phyloP scores from a whole-genome alignment of 2,113 vertebrate genomes.

The Colinus virginianus region DNA sequence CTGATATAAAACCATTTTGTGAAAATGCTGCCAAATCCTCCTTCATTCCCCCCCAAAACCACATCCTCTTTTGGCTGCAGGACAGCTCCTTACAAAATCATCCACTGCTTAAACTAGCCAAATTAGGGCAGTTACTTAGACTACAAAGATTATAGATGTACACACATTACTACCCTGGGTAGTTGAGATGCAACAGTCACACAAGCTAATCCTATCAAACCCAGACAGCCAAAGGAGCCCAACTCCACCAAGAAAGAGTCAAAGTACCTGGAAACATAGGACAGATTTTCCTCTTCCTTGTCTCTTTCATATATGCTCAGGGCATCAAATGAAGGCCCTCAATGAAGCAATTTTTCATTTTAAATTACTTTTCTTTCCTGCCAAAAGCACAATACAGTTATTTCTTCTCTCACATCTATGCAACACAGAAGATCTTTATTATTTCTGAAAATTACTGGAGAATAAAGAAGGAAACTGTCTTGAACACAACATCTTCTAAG shows the following conservation, averaged over 20 bases:
- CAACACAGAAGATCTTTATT: neutral
- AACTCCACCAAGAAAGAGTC: constrained; percentile 41
- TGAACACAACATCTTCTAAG: constrained; percentile 31
- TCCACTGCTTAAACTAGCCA: constrained; percentile 10
- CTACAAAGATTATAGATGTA: neutral
- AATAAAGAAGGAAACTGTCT: constrained; percentile 37
- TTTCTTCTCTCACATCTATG: constrained; percentile 45
- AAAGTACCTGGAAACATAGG: constrained; percentile 64
- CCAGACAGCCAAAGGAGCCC: constrained; percentile 48
- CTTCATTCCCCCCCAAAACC: neutral
- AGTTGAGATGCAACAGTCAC: neutral
- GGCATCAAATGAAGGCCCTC: constrained; percentile 65
- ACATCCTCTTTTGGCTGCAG: constrained; percentile 57
- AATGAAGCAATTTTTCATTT: constrained; percentile 64
- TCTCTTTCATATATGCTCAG: constrained; percentile 59
- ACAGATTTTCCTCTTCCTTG: constrained; percentile 65
- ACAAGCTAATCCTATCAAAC: constrained; percentile 16
- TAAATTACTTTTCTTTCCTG: constrained; percentile 64
- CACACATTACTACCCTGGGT: neutral
- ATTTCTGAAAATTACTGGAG: constrained; percentile 1
- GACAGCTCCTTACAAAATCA: constrained; percentile 16
- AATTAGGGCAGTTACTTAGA: neutral
- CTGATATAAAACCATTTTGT: neutral
- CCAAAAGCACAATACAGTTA: constrained; percentile 62
- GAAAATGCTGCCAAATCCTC: neutral